Base-by-base conservation (phyloP, 2,797 vertebrate species). In the Tachyglossus aculeatus region DNA sequence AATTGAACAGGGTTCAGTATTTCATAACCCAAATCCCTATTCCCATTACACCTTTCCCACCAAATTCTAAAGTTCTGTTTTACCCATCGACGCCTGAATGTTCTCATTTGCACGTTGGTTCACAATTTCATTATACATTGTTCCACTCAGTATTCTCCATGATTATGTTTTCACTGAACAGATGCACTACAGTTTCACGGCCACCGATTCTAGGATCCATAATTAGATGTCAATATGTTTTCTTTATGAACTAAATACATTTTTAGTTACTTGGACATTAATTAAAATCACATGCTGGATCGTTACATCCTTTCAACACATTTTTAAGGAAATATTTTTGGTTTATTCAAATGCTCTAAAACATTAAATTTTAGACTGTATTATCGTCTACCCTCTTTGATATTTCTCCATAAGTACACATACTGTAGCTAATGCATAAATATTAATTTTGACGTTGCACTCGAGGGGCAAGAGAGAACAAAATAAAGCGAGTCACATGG, bases 141-240 rank as follows among this genome's bases (percentile, higher is more conserved):
- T 91, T 78, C 80, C 72, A 85, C 88, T 91, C 91, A 87, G 61
- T 69, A 82, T 89, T 90, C 83, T 85, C 78, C 80, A 59, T 82
- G 75, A 92, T 92, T 90, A 85, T 91, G 83, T 91, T 90, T 87
- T 91, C 79, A 82, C 89, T 90, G 91, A 93, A 93, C 92, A 93
- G 91, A 93, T 93, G 91, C 88, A 92, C 89, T 86, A 81, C 85
- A 71, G 82, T 89, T 91, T 93, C 78, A 76, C 84, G 86, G 87
- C 73, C 89, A 78, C 71, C 88, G 92, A 91, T 90, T 92, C 88
- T 89, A 83, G 86, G 88, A 93, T 91, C 87, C 90, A 91, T 93
- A 92, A 93, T 93, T 93, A 90, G 91, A 92, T 89, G 88, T 91
- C 91, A 93, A 90, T 93, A 93, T 92, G 91, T 92, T 93, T 93